Base-by-base conservation (phyloP, 2,888 invertebrate genomes). In the Ornithoptera priamus region DNA sequence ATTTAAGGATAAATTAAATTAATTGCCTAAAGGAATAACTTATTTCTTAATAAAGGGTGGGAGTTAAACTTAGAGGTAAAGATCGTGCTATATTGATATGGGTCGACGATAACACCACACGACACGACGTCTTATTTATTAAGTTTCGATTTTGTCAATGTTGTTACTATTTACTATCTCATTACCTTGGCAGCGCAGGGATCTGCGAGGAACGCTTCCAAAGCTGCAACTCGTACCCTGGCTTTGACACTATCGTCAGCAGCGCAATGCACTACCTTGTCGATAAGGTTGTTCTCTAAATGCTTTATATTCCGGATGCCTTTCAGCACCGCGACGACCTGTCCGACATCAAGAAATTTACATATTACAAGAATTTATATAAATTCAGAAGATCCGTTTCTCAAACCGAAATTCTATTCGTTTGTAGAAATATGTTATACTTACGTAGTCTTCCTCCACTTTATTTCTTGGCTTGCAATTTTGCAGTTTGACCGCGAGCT, bases 281-380 rank as follows among this genome's bases (percentile, higher is more conserved):
- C 92, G 0, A 94, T 84, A 0, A 95, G 93, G 1, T 88, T 89
- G 68, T 95, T 94, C 69, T 94, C 95, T 68, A 97, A 81, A 76
- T 94, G 94, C 36, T 94, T 94, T 69, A 96, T 94, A 85, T 97
- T 98, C 18, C 95, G 95, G 69, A 98, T 93, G 8, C 97, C 97
- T 84, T 98, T 97, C 57, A 98, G 86, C 0, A 96, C 94, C 50
- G 95, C 94, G 42, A 98, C 90, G 18, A 95, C 90, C 89, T 93
- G 78, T 2, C 42, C 46, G 46, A 46, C 15, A 46, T 12, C 15
- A 46, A 46, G 15, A 46, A 46, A 46, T 4, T 46, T 46, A 46
- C 46, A 46, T 15, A 46, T 46, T 15, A 15, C 46, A 46, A 46
- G 12, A 12, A 46, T 12, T 12, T 46, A 4, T 3, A 46, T 46